Evolutionary conservation across 2,888 invertebrate genomes (phyloP), one percentile per base, ranked within the genome.

Genomic region (Dasypolia templi): DNA sequence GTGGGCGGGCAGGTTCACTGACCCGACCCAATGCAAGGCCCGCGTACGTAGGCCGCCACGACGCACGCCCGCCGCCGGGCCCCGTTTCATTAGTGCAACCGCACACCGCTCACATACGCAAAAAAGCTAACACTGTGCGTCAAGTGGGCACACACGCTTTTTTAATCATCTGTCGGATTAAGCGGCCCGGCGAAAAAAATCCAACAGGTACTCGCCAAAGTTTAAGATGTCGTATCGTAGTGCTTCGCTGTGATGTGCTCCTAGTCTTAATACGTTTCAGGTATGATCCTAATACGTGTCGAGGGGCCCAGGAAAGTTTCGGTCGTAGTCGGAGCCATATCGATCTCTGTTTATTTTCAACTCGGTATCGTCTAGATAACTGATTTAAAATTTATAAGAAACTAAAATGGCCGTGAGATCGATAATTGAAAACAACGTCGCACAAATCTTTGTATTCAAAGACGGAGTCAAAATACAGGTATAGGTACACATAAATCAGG

Each of bases 11-110:
- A 94, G 94, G 95, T 92, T 95, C 95, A 94, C 92, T 94, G 95
- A 95, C 96, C 94, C 95, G 95, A 95, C 94, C 95, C 95, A 95
- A 95, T 96, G 96, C 94, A 94, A 94, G 96, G 92, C 94, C 93
- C 93, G 94, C 94, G 94, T 93, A 94, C 94, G 94, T 93, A 94
- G 95, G 95, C 94, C 90, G 91, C 90, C 91, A 93, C 94, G 92
- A 93, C 93, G 94, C 94, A 93, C 92, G 92, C 91, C 89, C 92
- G 92, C 91, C 89, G 91, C 91, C 89, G 91, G 86, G 89, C 90
- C 92, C 91, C 91, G 93, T 93, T 94, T 93, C 95, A 95, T 95
- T 94, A 95, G 92, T 93, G 93, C 93, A 91, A 92, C 93, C 92
- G 91, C 93, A 93, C 88, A 91, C 92, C 92, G 91, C 92, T 91